These are phyloP conservation scores for Dromas ardeola DNA, from an alignment of 2,113 vertebrate genomes.

Conservation along the genomic window DNA sequence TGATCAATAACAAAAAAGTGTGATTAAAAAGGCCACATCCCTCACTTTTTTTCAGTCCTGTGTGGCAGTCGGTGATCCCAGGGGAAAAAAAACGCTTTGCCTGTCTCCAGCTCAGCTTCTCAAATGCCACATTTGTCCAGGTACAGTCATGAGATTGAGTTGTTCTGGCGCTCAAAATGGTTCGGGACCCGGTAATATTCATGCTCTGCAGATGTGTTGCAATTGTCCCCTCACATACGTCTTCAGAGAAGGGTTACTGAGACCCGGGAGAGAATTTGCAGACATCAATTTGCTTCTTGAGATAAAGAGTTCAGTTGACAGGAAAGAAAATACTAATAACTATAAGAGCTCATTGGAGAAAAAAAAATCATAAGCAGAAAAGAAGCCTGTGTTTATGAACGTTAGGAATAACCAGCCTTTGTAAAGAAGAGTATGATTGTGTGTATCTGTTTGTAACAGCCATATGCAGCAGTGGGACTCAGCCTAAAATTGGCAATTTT, in stretches of 20 bases:
- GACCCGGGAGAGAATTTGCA: not conserved
- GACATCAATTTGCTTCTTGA: constrained; percentile 54
- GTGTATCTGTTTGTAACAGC: not conserved
- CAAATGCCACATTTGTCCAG: not conserved
- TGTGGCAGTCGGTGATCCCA: not conserved
- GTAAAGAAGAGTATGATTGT: not conserved
- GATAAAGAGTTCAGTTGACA: constrained; percentile 21
- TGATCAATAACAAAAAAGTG: not conserved
- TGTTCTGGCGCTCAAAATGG: not conserved
- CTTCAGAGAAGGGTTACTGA: not conserved
- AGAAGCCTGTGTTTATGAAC: not conserved
- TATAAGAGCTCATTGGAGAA: not conserved
- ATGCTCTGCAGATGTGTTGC: not conserved
- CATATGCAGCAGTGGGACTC: not conserved
- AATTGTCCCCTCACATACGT: not conserved
- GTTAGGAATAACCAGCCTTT: not conserved
- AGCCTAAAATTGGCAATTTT: not conserved
- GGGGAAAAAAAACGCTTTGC: not conserved
- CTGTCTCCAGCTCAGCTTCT: constrained; percentile 19
- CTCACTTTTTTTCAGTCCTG: not conserved
- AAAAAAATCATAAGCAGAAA: not conserved
- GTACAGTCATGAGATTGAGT: not conserved
- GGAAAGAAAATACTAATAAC: constrained; percentile 31
- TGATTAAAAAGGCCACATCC: not conserved
- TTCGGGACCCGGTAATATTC: not conserved